Conservation (phyloP, 2,888 invertebrate genomes). For the Ptychoptera contaminata region DNA sequence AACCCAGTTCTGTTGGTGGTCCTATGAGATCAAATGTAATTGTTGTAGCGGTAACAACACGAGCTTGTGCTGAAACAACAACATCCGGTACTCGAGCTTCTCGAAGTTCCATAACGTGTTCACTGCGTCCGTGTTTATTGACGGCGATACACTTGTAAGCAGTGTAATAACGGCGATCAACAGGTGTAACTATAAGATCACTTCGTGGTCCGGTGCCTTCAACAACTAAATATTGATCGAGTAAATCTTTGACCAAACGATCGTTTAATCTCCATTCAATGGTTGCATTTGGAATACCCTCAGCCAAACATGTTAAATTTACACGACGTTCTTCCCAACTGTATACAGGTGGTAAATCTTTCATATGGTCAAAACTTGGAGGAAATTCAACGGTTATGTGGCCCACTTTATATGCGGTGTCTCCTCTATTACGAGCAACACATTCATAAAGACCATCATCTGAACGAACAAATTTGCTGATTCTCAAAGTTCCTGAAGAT, state of each 20-base stretch:
- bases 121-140: slow-evolving; percentile 54
- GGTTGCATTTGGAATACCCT: slow-evolving; percentile 80
- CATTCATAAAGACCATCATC: slow-evolving; percentile 86
- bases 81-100: slow-evolving; percentile 56
- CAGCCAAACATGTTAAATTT: slow-evolving; percentile 77
- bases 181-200: slow-evolving; percentile 51
- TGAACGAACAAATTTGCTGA: slow-evolving; percentile 44
- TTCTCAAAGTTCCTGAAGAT: slow-evolving; percentile 49
- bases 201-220: slow-evolving; percentile 56
- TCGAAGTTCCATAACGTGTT: slow-evolving; percentile 51
- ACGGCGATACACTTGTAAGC: slow-evolving; percentile 68
- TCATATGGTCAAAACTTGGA: slow-evolving; percentile 59
- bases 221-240: slow-evolving; percentile 40
- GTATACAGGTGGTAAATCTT: slow-evolving; percentile 57
- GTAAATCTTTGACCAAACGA: slow-evolving; percentile 33
- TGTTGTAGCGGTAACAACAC: slow-evolving; percentile 66
- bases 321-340: slow-evolving; percentile 69
- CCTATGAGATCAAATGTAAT: slow-evolving; percentile 64
- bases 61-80: slow-evolving; percentile 47
- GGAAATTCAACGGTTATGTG: slow-evolving; percentile 70
- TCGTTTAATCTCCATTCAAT: slow-evolving; percentile 65
- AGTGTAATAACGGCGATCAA: slow-evolving; percentile 49
- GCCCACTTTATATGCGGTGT: slow-evolving; percentile 57
- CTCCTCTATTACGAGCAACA: slow-evolving; percentile 65
- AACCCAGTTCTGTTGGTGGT: slow-evolving; percentile 56